phyloP scores from a whole-genome alignment of 2,888 invertebrate species.

The Conomelus anceps region DNA sequence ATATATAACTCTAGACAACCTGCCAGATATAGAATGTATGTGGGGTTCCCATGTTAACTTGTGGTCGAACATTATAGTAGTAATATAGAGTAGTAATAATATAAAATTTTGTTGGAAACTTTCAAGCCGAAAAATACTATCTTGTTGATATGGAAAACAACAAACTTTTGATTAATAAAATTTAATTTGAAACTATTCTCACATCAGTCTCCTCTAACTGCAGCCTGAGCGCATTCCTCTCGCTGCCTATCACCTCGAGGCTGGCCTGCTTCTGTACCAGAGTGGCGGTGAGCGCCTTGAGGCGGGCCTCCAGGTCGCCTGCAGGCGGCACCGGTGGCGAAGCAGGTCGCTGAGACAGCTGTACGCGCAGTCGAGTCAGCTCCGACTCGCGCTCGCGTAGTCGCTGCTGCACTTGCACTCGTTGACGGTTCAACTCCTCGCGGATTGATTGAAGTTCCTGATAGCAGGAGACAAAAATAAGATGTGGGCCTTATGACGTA shows the following conservation, averaged over 20 bases:
- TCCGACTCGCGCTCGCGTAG: conserved; percentile 52
- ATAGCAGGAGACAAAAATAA: neutral
- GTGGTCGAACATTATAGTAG: too few species aligned
- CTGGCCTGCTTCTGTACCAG: conserved; percentile 78
- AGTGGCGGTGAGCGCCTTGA: conserved; percentile 66
- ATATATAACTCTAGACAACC: too few species aligned
- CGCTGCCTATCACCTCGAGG: conserved; percentile 74
- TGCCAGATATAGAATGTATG: too few species aligned
- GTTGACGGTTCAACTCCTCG: conserved; percentile 49
- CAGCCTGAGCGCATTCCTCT: conserved; percentile 75
- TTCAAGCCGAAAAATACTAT: too few species aligned
- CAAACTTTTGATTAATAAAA: too few species aligned
- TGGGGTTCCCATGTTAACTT: too few species aligned
- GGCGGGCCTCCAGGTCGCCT: conserved; percentile 40
- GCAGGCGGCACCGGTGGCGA: conserved; percentile 33
- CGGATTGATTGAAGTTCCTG: conserved; percentile 50
- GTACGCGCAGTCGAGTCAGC: conserved; percentile 49
- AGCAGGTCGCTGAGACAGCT: conserved; percentile 42
- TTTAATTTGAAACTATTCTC: conserved; percentile 25
- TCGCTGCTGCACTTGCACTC: conserved; percentile 44
- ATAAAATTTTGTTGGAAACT: too few species aligned
- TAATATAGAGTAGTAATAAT: too few species aligned
- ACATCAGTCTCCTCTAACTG: conserved; percentile 78
- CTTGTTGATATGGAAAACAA: too few species aligned
- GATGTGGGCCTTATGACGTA: neutral